Evolutionary conservation across 30 jellyfish, hydroid and myxozoan species (phyloP), one percentile per base, ranked within the genome.

Genomic region (Rhopilema esculentum): DNA sequence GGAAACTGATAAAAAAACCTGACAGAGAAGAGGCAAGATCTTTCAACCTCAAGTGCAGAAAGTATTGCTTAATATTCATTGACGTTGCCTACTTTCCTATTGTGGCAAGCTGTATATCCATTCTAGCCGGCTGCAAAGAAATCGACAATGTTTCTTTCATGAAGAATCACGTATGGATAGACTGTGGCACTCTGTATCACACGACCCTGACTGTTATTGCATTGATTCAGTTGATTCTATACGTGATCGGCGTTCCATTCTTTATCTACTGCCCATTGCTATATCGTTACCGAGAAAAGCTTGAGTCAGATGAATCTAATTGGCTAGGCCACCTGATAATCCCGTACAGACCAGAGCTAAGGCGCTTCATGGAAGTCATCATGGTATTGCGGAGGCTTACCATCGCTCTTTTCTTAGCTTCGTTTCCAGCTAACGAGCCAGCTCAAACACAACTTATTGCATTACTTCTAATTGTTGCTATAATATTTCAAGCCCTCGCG

Each of bases 41-140:
- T 7, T 50, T 61, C 65, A 73, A 69, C 23, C 70, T 16, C 16
- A 68, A 69, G 26, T 73, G 84, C 77, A 48, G 83, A 30, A 78
- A 77, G 23, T 77, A 63, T 49, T 66, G 77, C 67, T 32, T 86
- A 18, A 26, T 86, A 15, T 72, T 86, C 24, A 8, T 78, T 15
- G 94, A 86, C 48, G 33, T 86, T 66, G 84, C 94, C 31, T 86
- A 86, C 83, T 86, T 86, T 52, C 94, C 94, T 0, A 65, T 86
- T 19, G 89, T 75, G 6, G 57, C 51, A 49, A 61, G 67, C 57
- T 25, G 68, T n/a, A 23, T 82, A 8, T 30, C 84, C 15, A 79
- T 86, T 7, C 50, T 86, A 30, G 50, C 57, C 50, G 80, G 74
- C 19, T 86, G 94, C 40, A 75, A 75, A 65, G 63, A 40, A 1